These are phyloP conservation scores for Camptogramma bilineatum DNA, from an alignment of 2,888 invertebrate species.

Conservation along the genomic window DNA sequence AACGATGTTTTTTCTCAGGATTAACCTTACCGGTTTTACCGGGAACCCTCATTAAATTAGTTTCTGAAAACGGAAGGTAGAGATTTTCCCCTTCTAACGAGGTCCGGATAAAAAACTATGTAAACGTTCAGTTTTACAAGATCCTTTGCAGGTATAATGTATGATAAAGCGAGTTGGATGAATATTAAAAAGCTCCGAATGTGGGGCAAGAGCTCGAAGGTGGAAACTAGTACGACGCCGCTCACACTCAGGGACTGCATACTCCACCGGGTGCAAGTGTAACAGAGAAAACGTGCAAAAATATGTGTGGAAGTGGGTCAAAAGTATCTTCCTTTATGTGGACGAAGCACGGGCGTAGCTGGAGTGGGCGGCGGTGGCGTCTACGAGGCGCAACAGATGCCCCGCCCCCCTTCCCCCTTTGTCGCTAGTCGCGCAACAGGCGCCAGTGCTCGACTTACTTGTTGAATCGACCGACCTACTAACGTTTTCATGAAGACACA, in stretches of 20 bases:
- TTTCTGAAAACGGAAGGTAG: slow-evolving; percentile 3
- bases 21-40: slow-evolving; percentile 2
- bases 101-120: slow-evolving; percentile 1
- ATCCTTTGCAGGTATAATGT: slow-evolving; percentile 33
- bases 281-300: slow-evolving; percentile 50
- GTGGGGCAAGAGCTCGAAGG: slow-evolving; percentile 25
- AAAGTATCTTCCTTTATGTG: slow-evolving; percentile 69
- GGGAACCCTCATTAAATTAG: slow-evolving; percentile 17
- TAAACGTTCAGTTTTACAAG: slow-evolving; percentile 23
- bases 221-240: slow-evolving; percentile 33
- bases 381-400: slow-evolving; percentile 82
- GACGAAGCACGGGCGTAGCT: slow-evolving; percentile 63
- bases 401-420: slow-evolving; percentile 60
- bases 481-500: slow-evolving; percentile 74
- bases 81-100: slow-evolving; percentile 3
- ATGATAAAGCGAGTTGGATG: slow-evolving; percentile 26
- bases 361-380: slow-evolving; percentile 76
- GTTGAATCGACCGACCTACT: slow-evolving; percentile 86
- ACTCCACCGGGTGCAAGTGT: slow-evolving; percentile 45
- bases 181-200: slow-evolving; percentile 31
- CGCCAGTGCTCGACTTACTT: slow-evolving; percentile 78
- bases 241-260: slow-evolving; percentile 43
- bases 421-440: slow-evolving; percentile 70
- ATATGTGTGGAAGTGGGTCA: slow-evolving; percentile 66
- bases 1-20: background rate